Conservation (phyloP, 2,888 invertebrate genomes). For the Tetragnatha montana region DNA sequence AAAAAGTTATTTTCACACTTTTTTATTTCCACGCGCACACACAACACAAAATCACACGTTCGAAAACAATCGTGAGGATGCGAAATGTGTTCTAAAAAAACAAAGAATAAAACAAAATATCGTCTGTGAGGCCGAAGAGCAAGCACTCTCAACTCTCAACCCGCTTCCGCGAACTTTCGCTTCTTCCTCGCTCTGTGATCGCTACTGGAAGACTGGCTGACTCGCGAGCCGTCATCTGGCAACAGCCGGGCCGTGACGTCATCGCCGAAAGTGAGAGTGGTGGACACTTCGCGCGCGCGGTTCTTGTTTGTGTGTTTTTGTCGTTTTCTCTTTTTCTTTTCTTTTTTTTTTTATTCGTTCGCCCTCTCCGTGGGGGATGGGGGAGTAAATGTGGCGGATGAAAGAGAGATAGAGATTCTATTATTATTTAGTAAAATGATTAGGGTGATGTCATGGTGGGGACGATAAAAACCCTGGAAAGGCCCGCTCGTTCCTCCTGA, state of each 20-base stretch:
- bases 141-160: no score
- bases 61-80: no score
- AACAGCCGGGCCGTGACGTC: conserved; percentile 67
- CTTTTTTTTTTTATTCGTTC: conserved; percentile 22
- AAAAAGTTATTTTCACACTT: conserved; percentile 3
- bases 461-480: conserved; percentile 25
- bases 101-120: no score
- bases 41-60: no score
- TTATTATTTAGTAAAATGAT: conserved; percentile 56
- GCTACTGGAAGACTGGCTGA: conserved; percentile 65
- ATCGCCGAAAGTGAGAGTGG: conserved; percentile 54
- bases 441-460: conserved; percentile 62
- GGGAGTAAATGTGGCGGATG: conserved; percentile 8
- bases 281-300: neutral
- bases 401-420: conserved; percentile 12
- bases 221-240: conserved; percentile 52
- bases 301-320: conserved; percentile 37
- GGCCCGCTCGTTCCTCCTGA: conserved; percentile 19
- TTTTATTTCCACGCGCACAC: no score
- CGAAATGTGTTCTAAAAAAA: no score
- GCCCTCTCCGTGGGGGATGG: conserved; percentile 32
- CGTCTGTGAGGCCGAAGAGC: no score
- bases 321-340: no score
- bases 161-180: conserved; percentile 30
- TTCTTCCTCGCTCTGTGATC: conserved; percentile 49